Evolutionary conservation across 1,140 invertebrate genomes (phyloP).

Genomic region (Harpegnathos saltator): DNA sequence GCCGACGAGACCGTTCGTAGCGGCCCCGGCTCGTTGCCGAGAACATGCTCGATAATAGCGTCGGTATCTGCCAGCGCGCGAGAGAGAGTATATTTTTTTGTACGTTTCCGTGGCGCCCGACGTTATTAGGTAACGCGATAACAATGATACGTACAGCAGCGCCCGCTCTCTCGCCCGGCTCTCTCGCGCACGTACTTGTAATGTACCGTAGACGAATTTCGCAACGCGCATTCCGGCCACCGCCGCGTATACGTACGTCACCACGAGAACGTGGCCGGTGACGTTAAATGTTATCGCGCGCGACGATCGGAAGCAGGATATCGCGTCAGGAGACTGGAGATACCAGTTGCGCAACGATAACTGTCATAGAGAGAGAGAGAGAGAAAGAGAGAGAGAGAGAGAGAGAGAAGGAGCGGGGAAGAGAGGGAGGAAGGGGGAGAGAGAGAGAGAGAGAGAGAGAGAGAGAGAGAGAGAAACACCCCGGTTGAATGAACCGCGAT

Average conservation of each 20-base stretch:
- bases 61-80: too few relatives aligned
- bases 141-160: background rate
- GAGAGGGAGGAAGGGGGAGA: too few relatives aligned
- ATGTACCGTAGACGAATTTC: background rate
- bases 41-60: too few relatives aligned
- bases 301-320: slow-evolving; percentile 22
- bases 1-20: background rate
- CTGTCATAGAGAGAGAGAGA: slow-evolving; percentile 12
- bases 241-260: background rate
- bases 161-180: too few relatives aligned
- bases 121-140: slow-evolving; percentile 23
- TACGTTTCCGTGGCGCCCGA: background rate
- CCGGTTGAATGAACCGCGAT: slow-evolving; percentile 21
- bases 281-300: background rate
- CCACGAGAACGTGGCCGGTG: background rate
- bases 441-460: too few relatives aligned
- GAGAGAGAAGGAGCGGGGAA: too few relatives aligned
- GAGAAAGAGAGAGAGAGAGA: too few relatives aligned
- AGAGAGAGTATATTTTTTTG: too few relatives aligned
- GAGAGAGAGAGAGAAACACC: background rate
- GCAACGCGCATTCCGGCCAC: background rate
- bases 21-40: background rate
- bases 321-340: slow-evolving; percentile 6
- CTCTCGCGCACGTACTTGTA: too few relatives aligned
- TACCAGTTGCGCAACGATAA: slow-evolving; percentile 17